Evolutionary conservation across 2,888 invertebrate species (phyloP), one percentile per base, ranked within the genome.

Genomic region (Antitype chi): DNA sequence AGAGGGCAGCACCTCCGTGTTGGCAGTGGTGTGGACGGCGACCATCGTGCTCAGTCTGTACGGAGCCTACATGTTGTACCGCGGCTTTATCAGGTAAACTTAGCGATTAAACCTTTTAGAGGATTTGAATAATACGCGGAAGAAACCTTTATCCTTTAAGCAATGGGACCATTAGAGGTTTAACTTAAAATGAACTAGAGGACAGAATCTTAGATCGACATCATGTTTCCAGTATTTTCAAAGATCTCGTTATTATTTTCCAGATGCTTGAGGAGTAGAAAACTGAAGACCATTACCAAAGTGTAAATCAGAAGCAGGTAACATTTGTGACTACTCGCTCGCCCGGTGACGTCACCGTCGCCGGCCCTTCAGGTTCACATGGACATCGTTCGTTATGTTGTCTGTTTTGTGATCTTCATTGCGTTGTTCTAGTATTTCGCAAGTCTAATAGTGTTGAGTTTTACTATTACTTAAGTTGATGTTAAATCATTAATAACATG

Each of bases 201-300:
- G 2, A 20, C 11, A 60, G 28, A 20, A 9, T 1, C 17, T 20
- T 11, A 28, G 11, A 20, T 20, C 20, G 20, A 60, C 11, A 28
- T 20, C 59, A 28, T 8, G 17, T 17, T 59, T 20, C 25, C 20
- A 60, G 20, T 55, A 20, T 67, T 55, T 53, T 32, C 5, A 60
- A 25, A 62, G 6, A 25, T 7, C 0, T 0, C 11, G 49, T 59
- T 62, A 13, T 52, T 11, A 85, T 89, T 38, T 38, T 87, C 13
- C 92, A 96, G 96, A 84, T 95, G 95, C 87, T 90, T 96, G 78
- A 93, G 94, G 79, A 95, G 95, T 93, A 92, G 93, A 87, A 93
- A 92, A 89, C 81, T 95, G 93, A 96, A 96, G 88, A 92, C 93
- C 69, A 91, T 96, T 81, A 94, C 96, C 77, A 96, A 96, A 90